phyloP scores from a whole-genome alignment of 2,797 vertebrate species.

The Sitta carolinensis region DNA sequence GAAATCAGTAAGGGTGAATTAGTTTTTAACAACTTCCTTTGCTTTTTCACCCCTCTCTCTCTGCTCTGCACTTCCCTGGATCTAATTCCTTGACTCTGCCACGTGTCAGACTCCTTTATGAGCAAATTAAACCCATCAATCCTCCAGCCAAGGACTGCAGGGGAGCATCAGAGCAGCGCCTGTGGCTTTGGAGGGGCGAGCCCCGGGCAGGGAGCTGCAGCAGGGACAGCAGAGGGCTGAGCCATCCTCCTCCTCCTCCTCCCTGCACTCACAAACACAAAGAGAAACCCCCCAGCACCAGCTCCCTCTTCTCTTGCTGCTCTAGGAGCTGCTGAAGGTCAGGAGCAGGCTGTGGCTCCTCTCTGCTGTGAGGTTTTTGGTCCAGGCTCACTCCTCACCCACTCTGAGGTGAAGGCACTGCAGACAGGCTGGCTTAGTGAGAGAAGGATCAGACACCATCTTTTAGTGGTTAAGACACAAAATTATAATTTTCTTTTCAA shows the following conservation, averaged over 20 bases:
- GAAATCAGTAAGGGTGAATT: neutral
- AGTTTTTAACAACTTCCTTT: neutral
- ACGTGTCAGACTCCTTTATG: neutral
- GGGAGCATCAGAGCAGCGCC: neutral
- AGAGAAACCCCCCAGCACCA: neutral
- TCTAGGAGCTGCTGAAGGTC: neutral
- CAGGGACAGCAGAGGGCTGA: neutral
- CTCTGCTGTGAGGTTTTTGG: neutral
- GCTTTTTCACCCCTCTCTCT: neutral
- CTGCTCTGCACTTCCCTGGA: neutral
- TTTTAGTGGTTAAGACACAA: constrained; percentile 19
- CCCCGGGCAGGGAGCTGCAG: neutral
- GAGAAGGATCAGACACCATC: neutral
- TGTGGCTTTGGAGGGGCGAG: neutral
- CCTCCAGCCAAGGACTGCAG: neutral
- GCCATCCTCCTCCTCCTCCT: neutral
- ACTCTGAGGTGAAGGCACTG: neutral
- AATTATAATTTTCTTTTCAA: constrained; percentile 45
- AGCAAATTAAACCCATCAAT: neutral
- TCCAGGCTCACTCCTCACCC: neutral
- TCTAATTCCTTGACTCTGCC: neutral
- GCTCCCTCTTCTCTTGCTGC: neutral
- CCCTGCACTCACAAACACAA: neutral
- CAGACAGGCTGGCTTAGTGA: accelerated
- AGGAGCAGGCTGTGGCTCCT: neutral